These are phyloP conservation scores for Coranthus polyacanthus DNA, from an alignment of 2,797 vertebrate genomes.

Conservation along the genomic window DNA sequence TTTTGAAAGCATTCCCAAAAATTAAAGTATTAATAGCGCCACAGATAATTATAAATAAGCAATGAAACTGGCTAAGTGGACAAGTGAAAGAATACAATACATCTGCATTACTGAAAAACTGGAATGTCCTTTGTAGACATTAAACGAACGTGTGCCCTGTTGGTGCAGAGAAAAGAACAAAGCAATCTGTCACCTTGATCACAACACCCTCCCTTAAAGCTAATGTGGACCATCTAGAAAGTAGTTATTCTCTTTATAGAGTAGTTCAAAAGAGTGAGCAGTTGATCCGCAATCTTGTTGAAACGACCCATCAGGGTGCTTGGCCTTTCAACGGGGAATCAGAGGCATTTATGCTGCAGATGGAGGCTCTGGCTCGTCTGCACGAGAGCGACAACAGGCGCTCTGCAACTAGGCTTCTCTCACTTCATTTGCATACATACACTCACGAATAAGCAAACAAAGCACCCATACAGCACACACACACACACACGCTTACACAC, in stretches of 20 bases:
- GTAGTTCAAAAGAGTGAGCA: constrained; percentile 16
- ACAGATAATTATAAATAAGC: constrained; percentile 4
- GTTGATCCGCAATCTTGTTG: constrained; percentile 50
- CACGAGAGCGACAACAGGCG: constrained; percentile 30
- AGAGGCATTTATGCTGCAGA: constrained; percentile 44
- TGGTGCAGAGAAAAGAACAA: constrained; percentile 6
- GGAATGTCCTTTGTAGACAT: not conserved
- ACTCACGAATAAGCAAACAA: constrained; percentile 58
- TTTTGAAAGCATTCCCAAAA: not conserved
- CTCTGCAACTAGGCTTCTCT: constrained; percentile 14
- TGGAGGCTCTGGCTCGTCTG: constrained; percentile 34
- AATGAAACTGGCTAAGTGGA: not conserved
- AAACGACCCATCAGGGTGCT: constrained; percentile 42
- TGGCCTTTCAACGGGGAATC: constrained; percentile 49
- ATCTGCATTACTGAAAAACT: not conserved
- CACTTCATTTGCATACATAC: constrained; percentile 57
- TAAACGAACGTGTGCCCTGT: not conserved
- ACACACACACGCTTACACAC: not conserved
- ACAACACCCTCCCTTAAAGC: constrained; percentile 15
- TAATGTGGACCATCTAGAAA: constrained; percentile 32
- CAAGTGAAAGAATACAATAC: not conserved
- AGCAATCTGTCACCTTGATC: constrained; percentile 21
- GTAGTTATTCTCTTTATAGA: constrained; percentile 38
- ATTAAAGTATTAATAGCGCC: not conserved
- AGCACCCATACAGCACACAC: constrained; percentile 54